A percentile compares a stretch with the other conserved stretches of the same genome.
Conservation (phyloP, 2,113 vertebrate species). For the Forbesichthys agassizii region DNA sequence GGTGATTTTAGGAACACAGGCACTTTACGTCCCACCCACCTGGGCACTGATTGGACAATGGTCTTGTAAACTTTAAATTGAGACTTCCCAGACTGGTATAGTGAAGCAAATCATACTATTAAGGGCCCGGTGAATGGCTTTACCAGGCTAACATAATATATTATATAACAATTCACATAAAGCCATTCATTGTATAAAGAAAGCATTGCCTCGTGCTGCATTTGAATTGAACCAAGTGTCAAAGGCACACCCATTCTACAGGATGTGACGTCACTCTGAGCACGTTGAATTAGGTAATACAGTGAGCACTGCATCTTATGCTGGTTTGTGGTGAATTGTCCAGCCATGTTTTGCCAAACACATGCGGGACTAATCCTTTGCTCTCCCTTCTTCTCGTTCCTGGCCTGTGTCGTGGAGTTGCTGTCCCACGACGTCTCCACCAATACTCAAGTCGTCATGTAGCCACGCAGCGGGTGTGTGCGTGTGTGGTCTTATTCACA, state of each 20-base stretch:
- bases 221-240: not conserved
- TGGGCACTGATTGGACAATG: no score
- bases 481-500: constrained; percentile 69
- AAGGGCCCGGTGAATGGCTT: no score
- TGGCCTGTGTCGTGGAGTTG: constrained; percentile 24
- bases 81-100: no score
- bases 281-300: not conserved
- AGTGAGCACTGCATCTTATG: not conserved
- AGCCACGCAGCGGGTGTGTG: constrained; percentile 21
- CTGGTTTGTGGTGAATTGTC: constrained; percentile 13
- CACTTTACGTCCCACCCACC: no score
- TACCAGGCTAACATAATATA: no score
- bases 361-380: constrained; percentile 15
- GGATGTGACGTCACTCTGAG: constrained; percentile 1
- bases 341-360: constrained; percentile 7
- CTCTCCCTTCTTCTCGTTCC: constrained; percentile 20
- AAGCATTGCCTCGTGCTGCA: not conserved
- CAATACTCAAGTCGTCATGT: constrained; percentile 49
- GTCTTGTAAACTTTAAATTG: no score
- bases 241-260: not conserved
- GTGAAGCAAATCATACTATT: no score
- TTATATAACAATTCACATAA: no score
- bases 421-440: constrained; percentile 28
- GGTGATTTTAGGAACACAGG: no score
- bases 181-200: no score